Evolutionary conservation across 2,888 invertebrate genomes (phyloP).

Genomic region (Copidosoma aretas): DNA sequence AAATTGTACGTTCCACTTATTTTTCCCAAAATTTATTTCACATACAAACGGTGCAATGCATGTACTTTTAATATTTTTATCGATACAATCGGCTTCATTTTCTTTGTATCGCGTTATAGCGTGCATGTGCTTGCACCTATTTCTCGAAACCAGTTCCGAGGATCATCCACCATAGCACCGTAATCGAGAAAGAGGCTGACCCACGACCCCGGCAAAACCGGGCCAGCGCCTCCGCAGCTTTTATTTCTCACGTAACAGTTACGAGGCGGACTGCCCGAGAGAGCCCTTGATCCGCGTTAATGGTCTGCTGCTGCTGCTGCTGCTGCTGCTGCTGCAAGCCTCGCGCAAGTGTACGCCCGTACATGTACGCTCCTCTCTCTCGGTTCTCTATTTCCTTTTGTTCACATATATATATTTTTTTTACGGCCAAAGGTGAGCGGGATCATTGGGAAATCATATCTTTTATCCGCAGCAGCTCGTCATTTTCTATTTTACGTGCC

Average conservation of each 20-base stretch:
- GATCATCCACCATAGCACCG: no score
- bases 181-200: conserved; percentile 41
- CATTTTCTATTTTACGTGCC: no score
- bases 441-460: conserved; percentile 14
- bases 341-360: background rate
- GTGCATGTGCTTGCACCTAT: background rate
- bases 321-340: no score
- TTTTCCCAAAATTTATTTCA: no score
- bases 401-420: background rate
- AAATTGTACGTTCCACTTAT: no score
- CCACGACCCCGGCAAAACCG: conserved; percentile 57
- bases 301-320: conserved; percentile 17
- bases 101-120: no score
- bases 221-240: conserved; percentile 54
- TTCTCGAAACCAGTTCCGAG: conserved; percentile 17
- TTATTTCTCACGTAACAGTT: conserved; percentile 58
- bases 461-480: no score
- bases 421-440: background rate
- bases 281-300: conserved; percentile 39
- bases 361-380: conserved; percentile 5
- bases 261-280: conserved; percentile 47
- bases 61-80: no score
- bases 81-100: no score
- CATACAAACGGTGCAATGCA: no score
- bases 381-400: background rate